Evolutionary conservation across 2,797 vertebrate species (phyloP).

Genomic region (Microctenopoma steveboyesi): DNA sequence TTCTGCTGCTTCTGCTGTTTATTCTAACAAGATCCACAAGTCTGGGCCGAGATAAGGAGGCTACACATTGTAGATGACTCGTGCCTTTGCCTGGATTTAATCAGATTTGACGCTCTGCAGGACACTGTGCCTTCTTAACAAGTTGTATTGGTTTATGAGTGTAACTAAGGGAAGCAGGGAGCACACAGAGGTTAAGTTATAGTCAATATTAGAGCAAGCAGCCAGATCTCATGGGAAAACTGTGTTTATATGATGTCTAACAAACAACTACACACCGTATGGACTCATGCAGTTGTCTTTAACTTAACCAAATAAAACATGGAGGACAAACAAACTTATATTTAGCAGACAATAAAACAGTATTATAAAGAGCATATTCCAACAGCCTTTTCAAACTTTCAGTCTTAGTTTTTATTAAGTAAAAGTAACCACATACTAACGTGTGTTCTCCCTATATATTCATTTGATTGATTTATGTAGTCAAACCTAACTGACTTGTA

Average conservation of each 20-base stretch:
- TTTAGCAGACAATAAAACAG: too few species aligned
- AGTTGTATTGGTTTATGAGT: conserved; percentile 77
- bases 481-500: conserved; percentile 26
- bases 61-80: conserved; percentile 75
- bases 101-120: conserved; percentile 71
- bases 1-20: conserved; percentile 62
- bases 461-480: conserved; percentile 51
- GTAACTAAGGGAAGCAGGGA: conserved; percentile 62
- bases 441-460: conserved; percentile 20
- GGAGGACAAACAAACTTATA: neutral
- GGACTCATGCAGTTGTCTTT: neutral
- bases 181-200: conserved; percentile 67
- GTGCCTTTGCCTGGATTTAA: conserved; percentile 71
- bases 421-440: conserved; percentile 14
- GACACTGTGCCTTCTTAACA: conserved; percentile 82
- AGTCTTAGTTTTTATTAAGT: neutral
- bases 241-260: conserved; percentile 2
- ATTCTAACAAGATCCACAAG: conserved; percentile 70
- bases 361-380: too few species aligned
- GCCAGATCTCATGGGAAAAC: conserved; percentile 49
- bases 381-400: neutral
- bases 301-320: neutral
- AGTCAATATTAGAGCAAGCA: conserved; percentile 45
- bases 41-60: conserved; percentile 63
- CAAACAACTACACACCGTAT: neutral